These are phyloP conservation scores for Iphiclides podalirius DNA, from an alignment of 2,888 invertebrate genomes.

Conservation along the genomic window DNA sequence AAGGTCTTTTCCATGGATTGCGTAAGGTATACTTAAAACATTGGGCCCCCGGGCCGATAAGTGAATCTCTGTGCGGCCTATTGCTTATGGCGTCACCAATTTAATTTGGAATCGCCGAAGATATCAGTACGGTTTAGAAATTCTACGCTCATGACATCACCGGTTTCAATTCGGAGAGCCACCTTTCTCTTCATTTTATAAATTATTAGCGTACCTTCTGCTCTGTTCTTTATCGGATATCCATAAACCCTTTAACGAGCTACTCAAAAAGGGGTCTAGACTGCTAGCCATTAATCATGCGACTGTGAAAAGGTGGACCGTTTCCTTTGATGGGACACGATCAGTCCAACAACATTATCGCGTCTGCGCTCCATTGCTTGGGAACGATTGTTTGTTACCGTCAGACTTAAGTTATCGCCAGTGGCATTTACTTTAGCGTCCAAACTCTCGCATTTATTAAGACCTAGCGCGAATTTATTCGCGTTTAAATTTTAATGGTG, in stretches of 20 bases:
- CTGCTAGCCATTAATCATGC: conserved; percentile 13
- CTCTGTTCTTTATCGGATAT: conserved; percentile 4
- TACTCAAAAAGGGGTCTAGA: conserved; percentile 16
- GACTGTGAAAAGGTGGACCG: conserved; percentile 14
- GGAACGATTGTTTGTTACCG: background rate
- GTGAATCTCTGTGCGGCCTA: no score
- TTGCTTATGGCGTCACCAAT: no score
- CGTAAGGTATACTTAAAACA: no score
- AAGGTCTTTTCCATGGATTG: no score
- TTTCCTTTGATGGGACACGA: conserved; percentile 13
- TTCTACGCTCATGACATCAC: no score
- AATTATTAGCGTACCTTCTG: background rate
- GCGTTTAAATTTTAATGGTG: no score
- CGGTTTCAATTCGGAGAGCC: no score
- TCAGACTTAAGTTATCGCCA: background rate
- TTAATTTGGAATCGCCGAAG: no score
- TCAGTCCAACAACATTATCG: conserved; percentile 10
- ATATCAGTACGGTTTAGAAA: no score
- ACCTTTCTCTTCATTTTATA: conserved; percentile 1
- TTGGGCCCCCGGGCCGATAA: no score
- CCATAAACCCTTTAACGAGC: conserved; percentile 8
- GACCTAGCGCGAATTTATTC: no score
- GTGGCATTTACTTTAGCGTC: background rate
- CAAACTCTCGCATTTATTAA: background rate
- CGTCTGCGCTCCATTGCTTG: conserved; percentile 3